Base-by-base conservation (phyloP, 92 coral and sea anemone species). In the Epizoanthus ramosus region DNA sequence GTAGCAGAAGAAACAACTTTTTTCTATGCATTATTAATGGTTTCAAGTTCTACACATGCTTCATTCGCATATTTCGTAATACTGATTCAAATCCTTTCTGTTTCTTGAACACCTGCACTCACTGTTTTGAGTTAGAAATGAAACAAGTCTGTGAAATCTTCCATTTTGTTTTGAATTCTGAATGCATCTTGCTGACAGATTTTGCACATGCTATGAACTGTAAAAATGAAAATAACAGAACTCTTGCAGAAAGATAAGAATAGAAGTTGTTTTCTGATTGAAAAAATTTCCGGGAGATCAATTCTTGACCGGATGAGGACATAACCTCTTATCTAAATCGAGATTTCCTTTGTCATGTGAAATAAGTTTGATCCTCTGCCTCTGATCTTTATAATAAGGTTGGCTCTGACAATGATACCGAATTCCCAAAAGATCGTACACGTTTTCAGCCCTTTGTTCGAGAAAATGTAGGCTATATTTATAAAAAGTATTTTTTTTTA, bases 1-100 rank as follows among this genome's bases (percentile, higher is more conserved):
- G 69, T 60, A 15, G 69, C 54, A 19, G 2, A 8, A 57, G 57
- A 59, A 76, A 58, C 63, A 67, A n/a, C 57, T 76, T 76, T 60
- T n/a, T 1, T 10, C 33, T 16, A 35, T 76, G 15, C 81, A 76
- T 76, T 59, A 76, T 76, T 76, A 37, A 76, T 76, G 81, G 8
- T 3, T 75, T 59, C 23, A 60, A 8, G 80, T 56, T 56, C 66
- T 60, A 18, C 69, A 58, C 69, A 37, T 59, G 57, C 23, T 63
- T 76, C 54, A 28, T 59, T 76, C 57, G 54, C 81, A 58, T 37
- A 58, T 75, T 15, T 71, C 52, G 60, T 71, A 17, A 71, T 45
- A 71, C 35, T 19, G 14, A 52, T 71, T 52, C 18, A 13, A 67
- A 45, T 43, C 15, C 35, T 71, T 71, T 14, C 33, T 25, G 58